Evolutionary conservation across 1,140 invertebrate species (phyloP), one percentile per base, ranked within the genome.

Genomic region (Brachionus plicatilis): DNA sequence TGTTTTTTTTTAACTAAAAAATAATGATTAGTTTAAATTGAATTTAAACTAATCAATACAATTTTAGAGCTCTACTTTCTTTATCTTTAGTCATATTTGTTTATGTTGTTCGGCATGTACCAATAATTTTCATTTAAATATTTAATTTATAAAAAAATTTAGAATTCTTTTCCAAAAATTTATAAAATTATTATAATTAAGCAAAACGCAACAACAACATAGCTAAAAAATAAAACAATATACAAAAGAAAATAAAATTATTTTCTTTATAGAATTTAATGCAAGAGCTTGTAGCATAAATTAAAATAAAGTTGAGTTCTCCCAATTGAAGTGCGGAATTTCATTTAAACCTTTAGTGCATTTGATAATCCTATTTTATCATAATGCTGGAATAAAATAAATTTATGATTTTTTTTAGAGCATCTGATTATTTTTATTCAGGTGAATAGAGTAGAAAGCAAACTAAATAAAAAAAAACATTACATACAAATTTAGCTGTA

Each of bases 401-500:
- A 60, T 24, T 60, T 24, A 20, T 53, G 7, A 60, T 60, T 60
- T 60, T 17, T 60, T 60, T 24, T 37, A 6, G 2, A 43, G 11
- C 24, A 70, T 70, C 24, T 70, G n/a, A 70, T 37, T 70, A 33
- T 53, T 53, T 53, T 53, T 53, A 11, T 17, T 53, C 12, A 53
- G 17, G 11, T n/a, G 17, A 53, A 3, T 17, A 3, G 6, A 53
- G 17, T 17, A 6, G 17, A 17, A 47, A 17, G 47, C 11, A 37
- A 2, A 33, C 11, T 8, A 53, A 76, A 76, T 29, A 76, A 76
- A 50, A 50, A 27, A 50, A 37, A 14, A 43, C 47, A 29, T 27
- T 27, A 12, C 72, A 76, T 76, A 76, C 72, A 76, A 76, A 29
- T 50, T 76, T 76, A 76, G 17, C 45, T 76, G 45, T 76, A 76